Evolutionary conservation across 2,888 invertebrate species (phyloP).

Genomic region (Drosophila algonquin): DNA sequence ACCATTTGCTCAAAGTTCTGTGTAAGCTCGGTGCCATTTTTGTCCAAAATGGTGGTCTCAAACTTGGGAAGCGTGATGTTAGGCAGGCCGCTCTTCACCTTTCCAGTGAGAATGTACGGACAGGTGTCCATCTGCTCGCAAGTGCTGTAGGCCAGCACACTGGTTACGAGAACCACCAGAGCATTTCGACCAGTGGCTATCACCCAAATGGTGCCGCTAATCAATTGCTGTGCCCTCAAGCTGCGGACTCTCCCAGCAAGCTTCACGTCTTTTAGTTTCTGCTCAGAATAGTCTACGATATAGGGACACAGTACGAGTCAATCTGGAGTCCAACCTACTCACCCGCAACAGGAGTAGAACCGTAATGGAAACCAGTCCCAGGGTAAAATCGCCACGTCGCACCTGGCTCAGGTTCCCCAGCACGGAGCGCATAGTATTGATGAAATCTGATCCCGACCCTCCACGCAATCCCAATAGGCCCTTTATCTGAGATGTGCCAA

Average conservation of each 20-base stretch:
- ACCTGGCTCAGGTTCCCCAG: constrained; percentile 88
- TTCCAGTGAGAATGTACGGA: constrained; percentile 90
- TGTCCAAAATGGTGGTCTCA: constrained; percentile 85
- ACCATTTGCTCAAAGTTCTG: constrained; percentile 81
- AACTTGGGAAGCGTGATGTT: constrained; percentile 89
- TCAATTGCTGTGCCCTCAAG: constrained; percentile 77
- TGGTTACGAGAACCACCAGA: constrained; percentile 88
- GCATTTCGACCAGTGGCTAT: constrained; percentile 93
- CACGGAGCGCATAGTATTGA: constrained; percentile 90
- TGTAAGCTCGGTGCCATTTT: constrained; percentile 74
- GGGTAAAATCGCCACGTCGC: constrained; percentile 87
- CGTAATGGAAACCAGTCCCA: constrained; percentile 90
- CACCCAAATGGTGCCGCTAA: constrained; percentile 89
- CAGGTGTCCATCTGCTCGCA: constrained; percentile 78
- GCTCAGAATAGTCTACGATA: not conserved
- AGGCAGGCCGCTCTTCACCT: constrained; percentile 89
- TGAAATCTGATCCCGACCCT: constrained; percentile 88
- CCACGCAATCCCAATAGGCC: constrained; percentile 90
- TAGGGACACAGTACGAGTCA: no score
- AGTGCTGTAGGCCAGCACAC: constrained; percentile 88
- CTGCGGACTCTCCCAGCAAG: constrained; percentile 51
- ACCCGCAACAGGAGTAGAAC: constrained; percentile 91
- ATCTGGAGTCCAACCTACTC: constrained; percentile 80
- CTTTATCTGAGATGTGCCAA: constrained; percentile 93
- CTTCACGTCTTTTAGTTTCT: constrained; percentile 76